Evolutionary conservation across 2,888 invertebrate genomes (phyloP), one percentile per base, ranked within the genome.

Genomic region (Philaethria dido): DNA sequence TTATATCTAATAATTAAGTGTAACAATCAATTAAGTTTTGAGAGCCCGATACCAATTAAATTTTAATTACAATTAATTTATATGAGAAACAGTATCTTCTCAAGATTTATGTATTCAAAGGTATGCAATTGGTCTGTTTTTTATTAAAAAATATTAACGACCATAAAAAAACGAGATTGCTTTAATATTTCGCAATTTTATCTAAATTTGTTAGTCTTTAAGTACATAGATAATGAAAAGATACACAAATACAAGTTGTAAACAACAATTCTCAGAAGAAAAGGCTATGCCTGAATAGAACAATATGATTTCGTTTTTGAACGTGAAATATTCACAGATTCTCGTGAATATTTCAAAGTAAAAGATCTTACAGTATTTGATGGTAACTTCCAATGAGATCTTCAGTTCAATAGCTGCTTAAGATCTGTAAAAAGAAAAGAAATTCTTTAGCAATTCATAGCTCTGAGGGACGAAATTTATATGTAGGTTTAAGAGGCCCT

Each of bases 311-410:
- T 20, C 18, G 20, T 29, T 14, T 42, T 52, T 45, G 13, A 20
- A 25, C 14, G 18, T 9, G 3, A 22, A 18, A 18, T n/a, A n/a
- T 18, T 45, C 1, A 52, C 33, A n/a, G 42, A 42, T 47, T 42
- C 14, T 47, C 29, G 63, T 44, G 54, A 61, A 52, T 18, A 6
- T 33, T 16, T 22, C 11, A 16, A 64, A 8, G 47, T 39, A 42
- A 54, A 50, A 42, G 52, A 45, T 66, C 59, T 62, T 66, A 63
- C 62, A 33, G 42, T 45, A 45, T 22, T 48, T 29, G 66, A 47
- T 66, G 69, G 66, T 69, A 66, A 69, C 69, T 65, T 48, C 11
- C 5, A n/a, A n/a, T n/a, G 44, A 45, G 36, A 48, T 64, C 44
- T 50, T 48, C 33, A 33, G n/a, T 36, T 22, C 16, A 8, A 25